These are phyloP conservation scores for Cetoscarus ocellatus DNA, from an alignment of 2,797 vertebrate species.

Conservation along the genomic window DNA sequence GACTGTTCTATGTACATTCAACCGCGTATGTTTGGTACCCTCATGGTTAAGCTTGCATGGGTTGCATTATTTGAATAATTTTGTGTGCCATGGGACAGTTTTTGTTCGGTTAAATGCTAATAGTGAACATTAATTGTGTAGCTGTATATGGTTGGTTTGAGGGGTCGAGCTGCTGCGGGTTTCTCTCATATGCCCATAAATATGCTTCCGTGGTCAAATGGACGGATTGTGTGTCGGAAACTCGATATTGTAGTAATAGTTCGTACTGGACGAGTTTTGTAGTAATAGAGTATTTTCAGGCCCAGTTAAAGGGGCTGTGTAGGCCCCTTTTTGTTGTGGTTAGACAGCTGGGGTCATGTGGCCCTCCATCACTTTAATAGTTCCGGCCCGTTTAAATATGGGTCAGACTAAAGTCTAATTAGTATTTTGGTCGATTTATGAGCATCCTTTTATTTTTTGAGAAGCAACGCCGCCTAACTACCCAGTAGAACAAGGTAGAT, in stretches of 20 bases:
- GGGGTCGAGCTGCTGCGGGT: neutral
- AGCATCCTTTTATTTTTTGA: neutral
- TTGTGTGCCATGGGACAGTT: neutral
- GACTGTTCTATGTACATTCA: neutral
- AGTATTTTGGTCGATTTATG: neutral
- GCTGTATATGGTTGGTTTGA: slow-evolving; percentile 14
- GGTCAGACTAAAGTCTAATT: no score
- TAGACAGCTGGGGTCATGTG: slow-evolving; percentile 68
- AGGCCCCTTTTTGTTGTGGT: slow-evolving; percentile 75
- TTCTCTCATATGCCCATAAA: rapidly evolving
- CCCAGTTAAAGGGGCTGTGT: slow-evolving; percentile 61
- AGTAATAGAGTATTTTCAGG: slow-evolving; percentile 17
- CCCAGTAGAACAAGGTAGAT: neutral
- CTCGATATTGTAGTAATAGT: rapidly evolving
- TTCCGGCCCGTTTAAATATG: neutral
- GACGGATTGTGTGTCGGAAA: neutral
- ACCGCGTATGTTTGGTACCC: neutral
- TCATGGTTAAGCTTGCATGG: neutral
- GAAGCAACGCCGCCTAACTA: neutral
- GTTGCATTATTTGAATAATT: neutral
- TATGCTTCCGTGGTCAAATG: rapidly evolving
- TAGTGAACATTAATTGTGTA: slow-evolving; percentile 36
- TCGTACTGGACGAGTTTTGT: neutral
- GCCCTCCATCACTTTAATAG: neutral
- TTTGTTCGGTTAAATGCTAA: slow-evolving; percentile 46